Evolutionary conservation across 1,140 invertebrate genomes (phyloP), one percentile per base, ranked within the genome.

Genomic region (Triops cancriformis): DNA sequence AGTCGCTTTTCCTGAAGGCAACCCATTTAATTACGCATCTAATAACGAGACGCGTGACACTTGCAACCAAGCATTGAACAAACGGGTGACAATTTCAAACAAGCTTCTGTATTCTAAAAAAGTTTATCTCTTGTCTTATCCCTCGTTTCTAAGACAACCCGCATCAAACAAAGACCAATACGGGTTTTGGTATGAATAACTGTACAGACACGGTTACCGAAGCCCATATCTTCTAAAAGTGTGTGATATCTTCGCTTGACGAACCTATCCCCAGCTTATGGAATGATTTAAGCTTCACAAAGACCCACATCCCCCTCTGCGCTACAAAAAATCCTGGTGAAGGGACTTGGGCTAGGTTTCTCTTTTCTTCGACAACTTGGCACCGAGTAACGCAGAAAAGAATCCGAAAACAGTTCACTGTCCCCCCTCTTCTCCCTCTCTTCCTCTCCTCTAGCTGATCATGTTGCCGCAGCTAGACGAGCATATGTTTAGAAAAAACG

Each of bases 141-240:
- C 51, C 14, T 7, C 14, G 51, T 64, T 23, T 64, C 51, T 64
- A 64, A 64, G 14, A 23, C 51, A 64, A 64, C 51, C 51, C 51
- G 51, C 51, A 64, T 64, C 51, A 64, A 64, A 64, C 51, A 64
- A 64, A 64, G 51, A 64, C 18, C n/a, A 64, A 64, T 64, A 64
- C 51, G 51, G 51, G 51, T 18, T 23, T 64, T 18, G 2, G 7
- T 37, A 37, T 37, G 31, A 37, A 37, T 37, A 37, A 37, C 51
- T 64, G 51, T 64, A 23, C 51, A 64, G 14, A 64, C 23, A 64
- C 51, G 51, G 51, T 64, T 64, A 64, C 18, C 14, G 10, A 64
- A 64, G 18, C 51, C 51, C 18, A n/a, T 64, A 64, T 37, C 31
- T 37, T 37, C 51, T 14, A 64, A 23, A 5, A 64, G 23, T 23